phyloP scores from a whole-genome alignment of 2,113 vertebrate species.

The Eudorcas thomsonii region DNA sequence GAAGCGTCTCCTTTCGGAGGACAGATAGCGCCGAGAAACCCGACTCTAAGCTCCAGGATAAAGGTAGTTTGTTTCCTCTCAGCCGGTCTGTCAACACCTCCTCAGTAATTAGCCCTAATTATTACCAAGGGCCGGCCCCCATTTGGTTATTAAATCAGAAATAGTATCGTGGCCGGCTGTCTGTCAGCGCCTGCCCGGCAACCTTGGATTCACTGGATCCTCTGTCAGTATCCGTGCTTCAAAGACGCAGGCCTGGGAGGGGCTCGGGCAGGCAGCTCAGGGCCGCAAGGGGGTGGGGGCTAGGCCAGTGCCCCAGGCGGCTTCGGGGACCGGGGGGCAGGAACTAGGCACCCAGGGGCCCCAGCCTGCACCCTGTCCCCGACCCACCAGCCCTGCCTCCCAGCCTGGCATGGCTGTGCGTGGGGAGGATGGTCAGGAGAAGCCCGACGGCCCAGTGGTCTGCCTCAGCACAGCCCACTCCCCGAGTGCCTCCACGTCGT shows the following conservation, averaged over 20 bases:
- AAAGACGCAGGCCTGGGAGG: slow-evolving; percentile 88
- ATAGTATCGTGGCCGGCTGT: slow-evolving; percentile 92
- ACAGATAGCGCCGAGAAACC: slow-evolving; percentile 99
- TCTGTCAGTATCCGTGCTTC: slow-evolving; percentile 93
- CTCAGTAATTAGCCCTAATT: slow-evolving; percentile 99
- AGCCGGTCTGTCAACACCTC: slow-evolving; percentile 98
- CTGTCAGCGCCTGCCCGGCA: slow-evolving; percentile 94
- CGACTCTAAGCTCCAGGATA: slow-evolving; percentile 99
- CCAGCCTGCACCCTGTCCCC: neutral
- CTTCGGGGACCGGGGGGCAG: neutral
- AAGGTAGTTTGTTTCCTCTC: slow-evolving; percentile 99
- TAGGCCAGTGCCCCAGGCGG: neutral
- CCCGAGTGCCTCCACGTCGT: neutral
- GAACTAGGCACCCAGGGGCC: neutral
- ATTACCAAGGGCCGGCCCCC: slow-evolving; percentile 99
- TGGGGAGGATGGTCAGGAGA: neutral
- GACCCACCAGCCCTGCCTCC: neutral
- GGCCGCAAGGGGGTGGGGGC: neutral
- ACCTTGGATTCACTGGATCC: slow-evolving; percentile 99
- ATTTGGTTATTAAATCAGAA: slow-evolving; percentile 99
- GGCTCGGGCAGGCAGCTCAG: slow-evolving; percentile 83
- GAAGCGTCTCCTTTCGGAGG: slow-evolving; percentile 93
- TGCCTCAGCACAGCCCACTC: neutral
- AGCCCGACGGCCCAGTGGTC: neutral
- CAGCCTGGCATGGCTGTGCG: neutral